These are phyloP conservation scores for Phataginus tricuspis DNA, from an alignment of 2,797 vertebrate species.

Conservation along the genomic window DNA sequence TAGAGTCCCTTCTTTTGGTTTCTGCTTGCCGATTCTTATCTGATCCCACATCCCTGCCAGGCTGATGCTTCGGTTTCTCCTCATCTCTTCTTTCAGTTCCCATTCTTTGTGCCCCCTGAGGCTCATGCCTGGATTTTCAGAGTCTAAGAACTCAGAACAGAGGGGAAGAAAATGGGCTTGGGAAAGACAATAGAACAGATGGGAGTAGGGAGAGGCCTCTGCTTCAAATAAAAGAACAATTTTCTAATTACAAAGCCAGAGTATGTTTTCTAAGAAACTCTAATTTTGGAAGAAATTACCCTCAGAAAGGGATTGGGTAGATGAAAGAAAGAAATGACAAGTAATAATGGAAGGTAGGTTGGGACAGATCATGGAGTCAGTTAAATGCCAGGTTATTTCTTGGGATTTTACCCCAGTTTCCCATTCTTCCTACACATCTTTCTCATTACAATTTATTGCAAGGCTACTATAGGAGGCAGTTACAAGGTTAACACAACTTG, in stretches of 20 bases:
- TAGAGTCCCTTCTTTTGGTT: neutral
- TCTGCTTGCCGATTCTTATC: slow-evolving; percentile 46
- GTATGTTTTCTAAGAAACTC: neutral
- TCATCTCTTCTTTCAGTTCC: slow-evolving; percentile 52
- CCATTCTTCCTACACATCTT: neutral
- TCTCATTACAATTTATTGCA: neutral
- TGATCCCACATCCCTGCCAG: slow-evolving; percentile 34
- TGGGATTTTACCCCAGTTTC: neutral
- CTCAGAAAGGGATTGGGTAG: neutral
- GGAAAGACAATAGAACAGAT: neutral
- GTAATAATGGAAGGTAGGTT: neutral
- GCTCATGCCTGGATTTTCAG: neutral
- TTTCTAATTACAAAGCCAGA: neutral
- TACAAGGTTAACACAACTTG: neutral
- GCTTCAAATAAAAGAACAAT: neutral
- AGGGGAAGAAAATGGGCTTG: neutral
- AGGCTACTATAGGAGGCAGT: neutral
- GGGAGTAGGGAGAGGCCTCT: neutral
- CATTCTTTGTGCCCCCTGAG: slow-evolving; percentile 48
- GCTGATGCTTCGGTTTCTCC: slow-evolving; percentile 7
- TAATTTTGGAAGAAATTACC: neutral
- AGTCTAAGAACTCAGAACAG: neutral
- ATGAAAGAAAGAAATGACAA: neutral
- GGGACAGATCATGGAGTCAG: neutral
- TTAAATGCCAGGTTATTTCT: neutral